phyloP scores from a whole-genome alignment of 2,113 vertebrate species.

The Argyrosomus japonicus region DNA sequence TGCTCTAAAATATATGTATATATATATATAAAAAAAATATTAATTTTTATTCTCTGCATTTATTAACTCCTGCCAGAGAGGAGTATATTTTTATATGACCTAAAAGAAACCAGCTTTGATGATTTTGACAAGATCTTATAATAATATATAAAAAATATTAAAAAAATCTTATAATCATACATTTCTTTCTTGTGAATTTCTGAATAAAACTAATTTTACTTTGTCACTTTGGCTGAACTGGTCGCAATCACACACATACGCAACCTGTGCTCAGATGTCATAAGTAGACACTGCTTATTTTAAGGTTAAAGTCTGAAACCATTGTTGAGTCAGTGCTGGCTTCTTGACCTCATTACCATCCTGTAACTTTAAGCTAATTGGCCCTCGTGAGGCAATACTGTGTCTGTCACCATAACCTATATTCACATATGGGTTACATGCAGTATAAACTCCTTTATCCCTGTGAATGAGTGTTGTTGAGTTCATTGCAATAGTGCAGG shows the following conservation, averaged over 20 bases:
- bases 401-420: slow-evolving; percentile 20
- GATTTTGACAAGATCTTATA: no score
- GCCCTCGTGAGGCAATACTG: slow-evolving; percentile 1
- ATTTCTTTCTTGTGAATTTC: background rate
- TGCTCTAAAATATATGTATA: background rate
- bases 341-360: slow-evolving; percentile 9
- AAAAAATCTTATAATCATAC: background rate
- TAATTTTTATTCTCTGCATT: background rate
- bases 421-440: slow-evolving; percentile 14
- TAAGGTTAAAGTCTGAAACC: background rate
- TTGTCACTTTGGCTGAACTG: background rate
- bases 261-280: background rate
- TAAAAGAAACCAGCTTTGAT: background rate
- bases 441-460: background rate
- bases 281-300: background rate
- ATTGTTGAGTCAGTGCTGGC: background rate
- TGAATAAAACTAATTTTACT: background rate
- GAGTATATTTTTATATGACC: background rate
- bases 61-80: background rate
- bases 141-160: no score
- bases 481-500: slow-evolving; percentile 28
- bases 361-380: slow-evolving; percentile 14
- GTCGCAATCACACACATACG: background rate
- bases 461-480: background rate
- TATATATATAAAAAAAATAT: no score